Base-by-base conservation (phyloP, 1,140 invertebrate species). In the Drosophila pruinosa region DNA sequence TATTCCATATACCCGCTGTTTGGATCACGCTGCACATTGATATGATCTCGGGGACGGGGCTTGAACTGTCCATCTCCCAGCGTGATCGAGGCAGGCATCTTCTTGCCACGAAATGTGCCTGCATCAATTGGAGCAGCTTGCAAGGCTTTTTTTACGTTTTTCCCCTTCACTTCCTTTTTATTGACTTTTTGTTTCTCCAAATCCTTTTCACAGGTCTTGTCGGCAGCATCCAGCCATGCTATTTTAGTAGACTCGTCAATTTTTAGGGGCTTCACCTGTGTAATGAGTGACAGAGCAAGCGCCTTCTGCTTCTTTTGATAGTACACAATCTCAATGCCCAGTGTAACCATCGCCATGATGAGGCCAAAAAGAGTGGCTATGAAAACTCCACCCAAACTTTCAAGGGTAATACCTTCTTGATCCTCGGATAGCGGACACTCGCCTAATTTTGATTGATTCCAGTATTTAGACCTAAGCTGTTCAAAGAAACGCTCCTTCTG, bases 401-500 rank as follows among this genome's bases (percentile, higher is more conserved):
- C 96, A 2, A 98, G 90, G 0, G 96, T 97, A 19, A 98, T 97
- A 28, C 97, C 96, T 90, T 97, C 96, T 52, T 95, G 95, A 69
- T 97, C 96, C 54, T 96, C 95, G 2, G 93, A 93, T 72, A 95
- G 94, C 0, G 94, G 93, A 85, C 96, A 97, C 5, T 93, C 91
- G 0, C 93, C 93, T 65, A 94, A 93, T 0, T 93, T 89, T 0
- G 96, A 94, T 57, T 94, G 92, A 82, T 97, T 97, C 97, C 97
- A 97, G 88, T 97, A 97, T 91, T 95, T 96, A 0, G 93, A 93
- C 12, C 94, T 93, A 0, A 97, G 92, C 26, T 93, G 92, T 81
- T 97, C 97, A 79, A 97, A 95, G 85, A 95, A 97, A 26, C 96
- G 92, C 50, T 97, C 95, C 85, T 96, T 97, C 92, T 98, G 97